Percentiles rank a stretch among this genome's conserved stretches.
These are phyloP conservation scores for Lithobates pipiens DNA, from an alignment of 2,797 vertebrate genomes.

Conservation along the genomic window DNA sequence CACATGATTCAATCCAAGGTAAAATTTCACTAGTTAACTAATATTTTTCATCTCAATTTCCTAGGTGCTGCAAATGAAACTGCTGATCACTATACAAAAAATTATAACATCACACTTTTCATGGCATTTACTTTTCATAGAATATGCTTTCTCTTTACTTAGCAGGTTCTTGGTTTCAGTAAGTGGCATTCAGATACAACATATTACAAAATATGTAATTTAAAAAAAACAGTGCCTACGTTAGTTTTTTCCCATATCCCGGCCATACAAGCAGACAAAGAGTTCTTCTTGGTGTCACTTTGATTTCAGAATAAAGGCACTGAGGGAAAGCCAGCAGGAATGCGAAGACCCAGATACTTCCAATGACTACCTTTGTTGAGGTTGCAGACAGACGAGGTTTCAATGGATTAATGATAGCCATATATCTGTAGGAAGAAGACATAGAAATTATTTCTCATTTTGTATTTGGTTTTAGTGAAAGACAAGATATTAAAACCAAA, in stretches of 20 bases:
- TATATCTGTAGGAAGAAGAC: slow-evolving; percentile 81
- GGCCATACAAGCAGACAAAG: slow-evolving; percentile 95
- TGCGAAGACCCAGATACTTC: slow-evolving; percentile 93
- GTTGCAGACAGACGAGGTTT: slow-evolving; percentile 94
- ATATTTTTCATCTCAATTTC: not conserved
- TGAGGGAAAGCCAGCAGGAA: slow-evolving; percentile 93
- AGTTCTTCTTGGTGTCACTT: slow-evolving; percentile 82
- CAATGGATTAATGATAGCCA: slow-evolving; percentile 97
- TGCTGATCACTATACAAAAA: not conserved
- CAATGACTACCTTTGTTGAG: slow-evolving; percentile 89
- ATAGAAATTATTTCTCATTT: not conserved
- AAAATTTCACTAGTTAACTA: not conserved
- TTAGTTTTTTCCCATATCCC: slow-evolving; percentile 84
- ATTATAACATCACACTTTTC: not conserved
- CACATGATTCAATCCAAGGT: not conserved
- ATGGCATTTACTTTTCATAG: no score
- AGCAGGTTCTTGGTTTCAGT: not conserved
- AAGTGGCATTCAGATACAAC: not conserved
- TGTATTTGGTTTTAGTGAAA: not conserved
- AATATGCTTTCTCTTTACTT: not conserved
- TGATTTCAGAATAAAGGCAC: slow-evolving; percentile 91
- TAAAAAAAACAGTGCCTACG: slow-evolving; percentile 76
- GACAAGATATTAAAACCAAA: no score
- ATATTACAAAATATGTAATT: not conserved
- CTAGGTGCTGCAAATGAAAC: not conserved